A percentile compares a stretch with the other conserved stretches of the same genome.
These are phyloP conservation scores for Triplophysa dalaica DNA, from an alignment of 2,113 vertebrate species.

Conservation along the genomic window DNA sequence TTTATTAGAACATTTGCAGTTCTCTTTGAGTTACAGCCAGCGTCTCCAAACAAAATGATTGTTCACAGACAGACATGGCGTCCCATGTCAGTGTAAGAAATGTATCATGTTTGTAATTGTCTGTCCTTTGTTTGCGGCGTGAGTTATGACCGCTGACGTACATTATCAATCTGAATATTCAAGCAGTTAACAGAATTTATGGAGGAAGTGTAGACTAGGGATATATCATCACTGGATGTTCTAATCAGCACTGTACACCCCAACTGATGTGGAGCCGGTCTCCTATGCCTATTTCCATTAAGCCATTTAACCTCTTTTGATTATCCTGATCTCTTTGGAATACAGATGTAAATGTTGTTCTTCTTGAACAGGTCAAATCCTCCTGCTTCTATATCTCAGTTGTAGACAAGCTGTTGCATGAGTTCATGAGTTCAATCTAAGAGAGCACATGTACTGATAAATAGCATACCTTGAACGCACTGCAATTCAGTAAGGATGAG, in stretches of 20 bases:
- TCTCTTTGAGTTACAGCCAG: not conserved
- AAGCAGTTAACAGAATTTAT: constrained; percentile 30
- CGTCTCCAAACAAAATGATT: not conserved
- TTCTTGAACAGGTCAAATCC: not conserved
- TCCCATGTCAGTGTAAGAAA: not conserved
- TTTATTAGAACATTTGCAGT: not conserved
- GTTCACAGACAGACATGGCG: not conserved
- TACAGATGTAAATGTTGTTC: not conserved
- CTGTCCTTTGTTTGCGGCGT: constrained; percentile 16
- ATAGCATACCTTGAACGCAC: too few relatives aligned
- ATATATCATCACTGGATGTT: constrained; percentile 36
- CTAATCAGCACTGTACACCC: constrained; percentile 7
- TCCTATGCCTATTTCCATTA: not conserved
- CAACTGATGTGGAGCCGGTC: not conserved
- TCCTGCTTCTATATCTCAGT: not conserved
- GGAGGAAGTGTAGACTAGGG: not conserved
- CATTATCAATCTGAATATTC: constrained; percentile 30
- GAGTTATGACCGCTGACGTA: constrained; percentile 24
- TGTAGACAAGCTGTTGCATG: too few relatives aligned
- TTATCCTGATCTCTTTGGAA: not conserved
- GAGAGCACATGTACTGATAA: too few relatives aligned
- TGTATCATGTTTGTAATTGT: constrained; percentile 8
- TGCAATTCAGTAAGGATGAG: too few relatives aligned
- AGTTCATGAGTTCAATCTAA: too few relatives aligned
- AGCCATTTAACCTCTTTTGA: not conserved